Base-by-base conservation (phyloP, 2,113 vertebrate genomes). In the Sander lucioperca region DNA sequence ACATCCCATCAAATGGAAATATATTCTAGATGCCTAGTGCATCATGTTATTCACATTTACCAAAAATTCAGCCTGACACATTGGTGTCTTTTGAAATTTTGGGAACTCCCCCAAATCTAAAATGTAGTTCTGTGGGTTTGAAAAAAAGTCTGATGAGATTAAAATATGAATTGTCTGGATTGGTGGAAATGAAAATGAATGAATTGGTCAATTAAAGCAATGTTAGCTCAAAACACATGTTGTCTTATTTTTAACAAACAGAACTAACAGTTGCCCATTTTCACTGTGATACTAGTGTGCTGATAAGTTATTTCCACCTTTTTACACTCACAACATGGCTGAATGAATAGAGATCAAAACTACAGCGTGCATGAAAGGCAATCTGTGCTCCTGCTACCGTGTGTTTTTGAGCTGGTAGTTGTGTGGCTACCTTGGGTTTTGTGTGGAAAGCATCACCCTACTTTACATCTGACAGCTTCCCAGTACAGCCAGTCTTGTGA, bases 391-490 rank as follows among this genome's bases (percentile, higher is more conserved):
- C 18, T 30, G 30, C 25, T 33, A 25, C 23, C 2, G 23, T 25
- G n/a, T 57, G 54, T 57, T 57, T 57, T 33, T 33, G 30, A 33
- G 30, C 30, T 33, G 30, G 30, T 33, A 33, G 30, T 5, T 33
- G 30, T 33, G 30, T 33, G 30, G 3, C 30, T 33, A 33, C 30
- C 30, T 33, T 33, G 30, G 30, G 30, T 33, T 3, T 33, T 33
- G 30, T 33, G 30, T 33, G 30, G 30, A 33, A 33, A 33, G 30
- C 30, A 33, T 5, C 5, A 33, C 5, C 47, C 56, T 69, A 72
- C 59, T 73, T 78, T 65, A 59, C 18, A 33, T 33, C 13, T 43
- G 3, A 58, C 65, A 77, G 50, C 61, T 58, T 50, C 10, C 47
- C 36, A 62, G 47, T 48, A 39, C 36, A 54, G 23, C 45, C 19